Base-by-base conservation (phyloP, 2,888 invertebrate species). In the Caenorhabditis becei region DNA sequence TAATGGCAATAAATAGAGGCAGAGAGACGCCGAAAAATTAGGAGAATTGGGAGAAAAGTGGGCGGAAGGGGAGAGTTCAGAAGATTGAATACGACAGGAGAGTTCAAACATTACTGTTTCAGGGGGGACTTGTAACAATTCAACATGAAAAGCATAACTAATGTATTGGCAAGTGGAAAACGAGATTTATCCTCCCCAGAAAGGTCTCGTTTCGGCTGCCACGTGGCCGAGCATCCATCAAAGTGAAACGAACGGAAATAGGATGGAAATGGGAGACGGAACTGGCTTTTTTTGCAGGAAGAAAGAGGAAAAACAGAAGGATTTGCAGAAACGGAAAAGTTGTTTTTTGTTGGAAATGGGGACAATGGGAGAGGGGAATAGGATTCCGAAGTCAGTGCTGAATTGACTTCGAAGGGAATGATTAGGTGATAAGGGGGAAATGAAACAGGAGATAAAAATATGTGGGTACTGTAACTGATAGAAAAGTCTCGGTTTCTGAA, bases 1-100 rank as follows among this genome's bases (percentile, higher is more conserved):
- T 35, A 59, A 59, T 59, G 37, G 59, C 59, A 59, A 59, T 37
- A 41, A 41, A 37, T 35, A 35, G 56, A 28, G 58, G 35, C n/a
- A 20, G 26, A 18, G 20, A 18, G 26, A 8, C 10, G 37, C 41
- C 37, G 58, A 26, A 26, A 54, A 54, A 54, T 28, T 16, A 26
- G 18, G 28, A 16, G 28, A 28, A 28, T n/a, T 16, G 28, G n/a
- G 28, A 28, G 14, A 41, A 10, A 14, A 41, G 41, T 41, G 41
- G 41, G 41, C 41, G 41, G 7, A n/a, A n/a, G n/a, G 2, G 41
- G 16, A 28, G 54, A 54, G 28, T 54, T 26, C 16, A 54, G 28
- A 54, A 32, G 41, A 41, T 41, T 41, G 41, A 41, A 32, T 7
- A 32, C 32, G 32, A 32, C 10, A 14, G 41, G 14, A 41, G 16